These are phyloP conservation scores for Trichopria drosophilae DNA, from an alignment of 2,888 invertebrate genomes.

Conservation along the genomic window DNA sequence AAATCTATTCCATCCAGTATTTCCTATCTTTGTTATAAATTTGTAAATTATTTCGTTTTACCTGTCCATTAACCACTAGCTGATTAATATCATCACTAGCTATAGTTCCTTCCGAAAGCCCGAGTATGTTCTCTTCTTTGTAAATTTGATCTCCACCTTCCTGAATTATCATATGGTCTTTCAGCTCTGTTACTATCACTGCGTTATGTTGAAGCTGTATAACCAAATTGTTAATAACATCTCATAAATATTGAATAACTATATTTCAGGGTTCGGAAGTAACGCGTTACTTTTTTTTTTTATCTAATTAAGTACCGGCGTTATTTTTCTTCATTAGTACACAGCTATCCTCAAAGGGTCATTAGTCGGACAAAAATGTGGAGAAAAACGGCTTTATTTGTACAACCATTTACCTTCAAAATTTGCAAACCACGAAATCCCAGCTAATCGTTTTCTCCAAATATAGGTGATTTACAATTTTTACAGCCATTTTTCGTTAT, in stretches of 20 bases:
- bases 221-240: neutral
- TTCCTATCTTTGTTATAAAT: neutral
- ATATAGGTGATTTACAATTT: too few species aligned
- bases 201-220: constrained; percentile 46
- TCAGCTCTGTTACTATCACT: constrained; percentile 61
- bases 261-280: constrained; percentile 1
- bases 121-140: constrained; percentile 48
- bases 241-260: too few species aligned
- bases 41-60: constrained; percentile 32
- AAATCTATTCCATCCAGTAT: neutral
- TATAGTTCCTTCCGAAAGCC: constrained; percentile 43
- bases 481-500: too few species aligned
- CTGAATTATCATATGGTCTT: constrained; percentile 62
- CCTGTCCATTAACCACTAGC: constrained; percentile 48
- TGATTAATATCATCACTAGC: constrained; percentile 45
- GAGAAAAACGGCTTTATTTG: too few species aligned
- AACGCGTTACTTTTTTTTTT: too few species aligned
- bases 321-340: too few species aligned
- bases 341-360: too few species aligned
- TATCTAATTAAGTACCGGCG: too few species aligned
- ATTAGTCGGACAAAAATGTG: too few species aligned
- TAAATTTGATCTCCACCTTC: constrained; percentile 52
- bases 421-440: too few species aligned
- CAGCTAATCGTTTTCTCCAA: too few species aligned
- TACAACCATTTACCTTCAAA: too few species aligned